Percentiles rank a stretch among this genome's conserved stretches.
phyloP scores from a whole-genome alignment of 1,140 invertebrate species.

The Ceratitis capitata region DNA sequence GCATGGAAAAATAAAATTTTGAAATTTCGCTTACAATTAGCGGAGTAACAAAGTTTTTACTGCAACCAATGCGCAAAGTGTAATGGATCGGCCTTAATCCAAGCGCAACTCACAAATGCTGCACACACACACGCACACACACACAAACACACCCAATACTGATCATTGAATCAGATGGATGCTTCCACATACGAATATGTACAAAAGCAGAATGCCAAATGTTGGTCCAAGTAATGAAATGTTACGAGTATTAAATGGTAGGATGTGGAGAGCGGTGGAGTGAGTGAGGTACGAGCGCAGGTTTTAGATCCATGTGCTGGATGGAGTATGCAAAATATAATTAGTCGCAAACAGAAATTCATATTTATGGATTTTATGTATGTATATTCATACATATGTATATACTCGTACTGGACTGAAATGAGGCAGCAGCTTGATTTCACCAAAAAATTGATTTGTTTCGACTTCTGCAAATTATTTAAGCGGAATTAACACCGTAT shows the following conservation, averaged over 20 bases:
- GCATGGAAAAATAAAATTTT: slow-evolving; percentile 27
- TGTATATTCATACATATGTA: not conserved
- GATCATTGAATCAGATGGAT: too few species aligned
- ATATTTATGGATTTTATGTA: not conserved
- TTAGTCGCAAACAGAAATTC: not conserved
- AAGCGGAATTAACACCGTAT: not conserved
- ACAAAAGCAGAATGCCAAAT: not conserved
- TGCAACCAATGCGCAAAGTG: slow-evolving; percentile 24
- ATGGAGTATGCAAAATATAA: not conserved
- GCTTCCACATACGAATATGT: too few species aligned
- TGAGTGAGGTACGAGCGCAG: not conserved
- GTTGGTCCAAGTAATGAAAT: not conserved
- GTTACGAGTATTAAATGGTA: not conserved
- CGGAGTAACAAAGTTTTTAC: slow-evolving; percentile 28
- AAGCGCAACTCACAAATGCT: not conserved
- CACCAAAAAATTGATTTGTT: slow-evolving; percentile 28
- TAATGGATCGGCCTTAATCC: not conserved
- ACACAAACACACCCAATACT: not conserved
- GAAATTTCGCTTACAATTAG: slow-evolving; percentile 23
- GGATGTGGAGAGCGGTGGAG: not conserved
- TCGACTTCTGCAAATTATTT: slow-evolving; percentile 6
- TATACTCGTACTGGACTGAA: not conserved
- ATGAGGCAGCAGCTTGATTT: not conserved
- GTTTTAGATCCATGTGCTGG: not conserved
- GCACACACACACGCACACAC: not conserved